Percentiles rank a stretch among this genome's conserved stretches.
These are phyloP conservation scores for Plebejus argus DNA, from an alignment of 2,888 invertebrate genomes.

Conservation along the genomic window DNA sequence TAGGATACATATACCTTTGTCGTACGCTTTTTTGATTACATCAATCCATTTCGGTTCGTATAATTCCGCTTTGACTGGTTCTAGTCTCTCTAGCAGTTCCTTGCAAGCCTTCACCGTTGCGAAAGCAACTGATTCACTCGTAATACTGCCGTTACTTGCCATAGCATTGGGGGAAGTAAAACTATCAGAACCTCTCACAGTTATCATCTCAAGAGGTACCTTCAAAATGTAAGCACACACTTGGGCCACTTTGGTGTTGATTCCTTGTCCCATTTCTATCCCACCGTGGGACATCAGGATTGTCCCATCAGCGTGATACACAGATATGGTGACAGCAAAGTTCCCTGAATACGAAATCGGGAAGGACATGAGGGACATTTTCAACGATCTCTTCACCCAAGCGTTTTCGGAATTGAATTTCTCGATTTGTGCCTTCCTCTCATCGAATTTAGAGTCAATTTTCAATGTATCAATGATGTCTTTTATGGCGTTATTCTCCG, in stretches of 20 bases:
- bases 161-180: constrained; percentile 84
- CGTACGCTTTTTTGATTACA: constrained; percentile 71
- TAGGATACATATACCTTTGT: constrained; percentile 52
- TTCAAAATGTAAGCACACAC: constrained; percentile 85
- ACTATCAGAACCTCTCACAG: constrained; percentile 84
- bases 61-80: constrained; percentile 62
- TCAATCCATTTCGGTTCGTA: constrained; percentile 75
- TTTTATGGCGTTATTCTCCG: constrained; percentile 54
- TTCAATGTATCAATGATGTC: constrained; percentile 81
- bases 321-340: constrained; percentile 81
- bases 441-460: constrained; percentile 78
- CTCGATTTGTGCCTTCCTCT: constrained; percentile 71
- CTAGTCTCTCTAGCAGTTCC: constrained; percentile 67
- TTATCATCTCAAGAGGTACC: constrained; percentile 80
- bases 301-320: constrained; percentile 85
- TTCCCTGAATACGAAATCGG: constrained; percentile 76
- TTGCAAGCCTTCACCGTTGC: constrained; percentile 79
- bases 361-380: constrained; percentile 84
- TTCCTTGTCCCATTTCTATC: constrained; percentile 89
- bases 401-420: constrained; percentile 84
- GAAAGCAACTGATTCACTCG: constrained; percentile 85
- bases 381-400: constrained; percentile 87
- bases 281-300: constrained; percentile 86
- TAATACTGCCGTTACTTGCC: constrained; percentile 85
- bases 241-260: constrained; percentile 85